phyloP scores from a whole-genome alignment of 2,797 vertebrate genomes.

The Trachops cirrhosus region DNA sequence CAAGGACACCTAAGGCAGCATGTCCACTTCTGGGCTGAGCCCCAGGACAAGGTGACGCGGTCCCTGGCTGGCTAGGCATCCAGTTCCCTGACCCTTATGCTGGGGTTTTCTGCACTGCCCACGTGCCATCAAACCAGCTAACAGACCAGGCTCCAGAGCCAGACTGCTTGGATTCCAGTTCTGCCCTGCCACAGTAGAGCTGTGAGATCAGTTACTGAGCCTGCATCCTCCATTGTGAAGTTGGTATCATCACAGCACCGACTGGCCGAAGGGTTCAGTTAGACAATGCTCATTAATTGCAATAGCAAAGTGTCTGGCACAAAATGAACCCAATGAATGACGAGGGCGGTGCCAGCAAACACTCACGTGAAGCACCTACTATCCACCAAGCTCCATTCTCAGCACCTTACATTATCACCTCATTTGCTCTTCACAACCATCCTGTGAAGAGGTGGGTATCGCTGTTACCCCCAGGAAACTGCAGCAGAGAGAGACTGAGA shows the following conservation, averaged over 20 bases:
- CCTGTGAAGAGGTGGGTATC: background rate
- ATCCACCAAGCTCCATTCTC: background rate
- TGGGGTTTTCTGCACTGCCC: background rate
- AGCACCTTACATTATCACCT: background rate
- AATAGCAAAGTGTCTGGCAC: background rate
- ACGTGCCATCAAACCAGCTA: background rate
- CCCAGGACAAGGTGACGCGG: background rate
- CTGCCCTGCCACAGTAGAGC: background rate
- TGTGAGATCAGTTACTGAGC: background rate
- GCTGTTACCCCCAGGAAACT: background rate
- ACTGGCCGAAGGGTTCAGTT: background rate
- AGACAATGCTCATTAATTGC: background rate
- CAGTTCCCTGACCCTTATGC: background rate
- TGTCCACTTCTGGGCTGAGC: background rate
- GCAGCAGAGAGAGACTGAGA: background rate
- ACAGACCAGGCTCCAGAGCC: background rate
- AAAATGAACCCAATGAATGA: background rate
- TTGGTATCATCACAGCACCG: background rate
- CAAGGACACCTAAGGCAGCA: background rate
- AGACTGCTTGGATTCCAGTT: background rate
- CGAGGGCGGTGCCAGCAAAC: background rate
- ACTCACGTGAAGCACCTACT: background rate
- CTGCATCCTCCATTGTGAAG: background rate
- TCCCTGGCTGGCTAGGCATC: background rate
- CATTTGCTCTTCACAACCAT: background rate